Base-by-base conservation (phyloP, 2,797 vertebrate species). In the Huso huso region DNA sequence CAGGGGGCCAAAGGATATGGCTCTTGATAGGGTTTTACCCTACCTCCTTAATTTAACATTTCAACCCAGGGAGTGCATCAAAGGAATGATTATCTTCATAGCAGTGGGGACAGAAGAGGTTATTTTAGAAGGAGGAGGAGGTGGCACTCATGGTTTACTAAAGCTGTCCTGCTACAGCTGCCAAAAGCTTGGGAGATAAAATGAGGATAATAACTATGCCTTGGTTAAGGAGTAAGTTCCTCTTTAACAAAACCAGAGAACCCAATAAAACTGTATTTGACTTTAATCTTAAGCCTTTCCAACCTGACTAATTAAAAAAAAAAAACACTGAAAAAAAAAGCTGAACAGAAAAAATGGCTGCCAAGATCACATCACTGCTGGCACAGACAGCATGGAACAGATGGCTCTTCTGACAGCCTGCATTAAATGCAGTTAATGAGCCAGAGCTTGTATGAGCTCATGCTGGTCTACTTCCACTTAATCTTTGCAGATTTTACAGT, bases 341-440 rank as follows among this genome's bases (percentile, higher is more conserved):
- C 72, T 75, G 79, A 84, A 80, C 76, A 79, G 70, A 58, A 72
- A 77, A 70, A 75, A 74, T 70, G 72, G 66, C 77, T 75, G 73
- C 82, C 81, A 81, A 77, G 61, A 79, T 81, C 76, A 71, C 79
- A 82, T 84, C 78, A 79, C 82, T 73, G 76, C 77, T 85, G 86
- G 83, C 84, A 82, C 65, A 76, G 67, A 74, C 60, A 65, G 49
- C 63, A 50, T 75, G 75, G 75, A 84, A 76, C 84, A 86, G 86
- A 84, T 84, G 83, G 82, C 73, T 81, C 80, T 83, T 71, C 75
- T 79, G 76, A 72, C 81, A 81, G 77, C 82, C 81, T 76, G 75
- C 75, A 86, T 84, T 80, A 87, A 87, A 83, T 69, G 75, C 70
- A 81, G 73, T 75, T 84, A 83, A 87, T 84, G 82, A 87, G 79